Base-by-base conservation (phyloP, 2,888 invertebrate species). In the Frankliniella intonsa region DNA sequence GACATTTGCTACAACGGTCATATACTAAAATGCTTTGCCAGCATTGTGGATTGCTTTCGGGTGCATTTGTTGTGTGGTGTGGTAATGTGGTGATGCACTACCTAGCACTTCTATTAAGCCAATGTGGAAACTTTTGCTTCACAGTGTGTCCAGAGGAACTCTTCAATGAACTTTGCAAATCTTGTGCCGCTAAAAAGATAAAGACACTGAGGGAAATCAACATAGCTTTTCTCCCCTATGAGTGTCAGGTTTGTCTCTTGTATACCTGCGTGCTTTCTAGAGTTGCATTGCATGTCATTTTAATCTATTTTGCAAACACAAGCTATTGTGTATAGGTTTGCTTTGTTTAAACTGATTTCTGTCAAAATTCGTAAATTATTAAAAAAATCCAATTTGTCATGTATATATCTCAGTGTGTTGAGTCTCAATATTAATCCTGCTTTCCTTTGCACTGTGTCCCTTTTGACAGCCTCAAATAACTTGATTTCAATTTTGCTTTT, bases 201-300 rank as follows among this genome's bases (percentile, higher is more conserved):
- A 97, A 97, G 92, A 97, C 97, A 84, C 91, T 98, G 89, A 98
- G 97, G 92, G 98, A 98, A 91, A 97, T 98, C 92, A 98, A 98
- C 93, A 97, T 98, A 90, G 98, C 98, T 88, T 98, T 98, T 92
- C 93, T 98, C 88, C 98, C 98, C 84, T 98, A 98, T 89, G 98
- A 98, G 90, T 93, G 95, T 87, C 98, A 98, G 95, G 97, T 97
- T 91, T 85, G 88, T 88, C 88, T 87, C 83, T 82, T 80, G 83
- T 81, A 27, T 25, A 81, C 49, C 79, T 11, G 62, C 55, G 82
- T 82, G 51, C 83, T 51, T 76, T n/a, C 81, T 82, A 49, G 55
- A 80, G 50, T 80, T 27, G 25, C 81, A 79, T 81, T 62, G 81
- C 81, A 81, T 69, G 76, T 65, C 81, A 38, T 80, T 50, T 81